Conservation (phyloP, 2,113 vertebrate species). For the Prionailurus bengalensis region DNA sequence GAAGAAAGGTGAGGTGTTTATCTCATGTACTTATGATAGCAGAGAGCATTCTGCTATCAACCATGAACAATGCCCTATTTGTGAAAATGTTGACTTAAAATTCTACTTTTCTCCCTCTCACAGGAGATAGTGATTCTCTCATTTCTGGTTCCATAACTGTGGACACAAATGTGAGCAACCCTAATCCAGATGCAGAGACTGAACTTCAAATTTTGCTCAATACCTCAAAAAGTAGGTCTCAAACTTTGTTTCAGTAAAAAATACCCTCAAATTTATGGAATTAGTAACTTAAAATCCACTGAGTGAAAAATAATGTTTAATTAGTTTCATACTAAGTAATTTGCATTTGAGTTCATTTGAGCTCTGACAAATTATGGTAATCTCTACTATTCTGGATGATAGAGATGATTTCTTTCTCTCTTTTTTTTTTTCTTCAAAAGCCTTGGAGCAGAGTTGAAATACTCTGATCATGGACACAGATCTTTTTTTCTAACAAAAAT, state of each 20-base stretch:
- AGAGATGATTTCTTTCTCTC: background rate
- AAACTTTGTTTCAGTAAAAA: background rate
- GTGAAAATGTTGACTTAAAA: constrained; percentile 15
- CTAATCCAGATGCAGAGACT: constrained; percentile 32
- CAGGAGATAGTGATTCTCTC: constrained; percentile 55
- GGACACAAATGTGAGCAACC: background rate
- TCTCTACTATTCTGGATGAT: background rate
- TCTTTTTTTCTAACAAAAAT: constrained; percentile 14
- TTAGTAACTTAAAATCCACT: background rate
- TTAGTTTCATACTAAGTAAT: constrained; percentile 1
- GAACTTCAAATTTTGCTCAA: constrained; percentile 85
- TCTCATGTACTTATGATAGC: background rate
- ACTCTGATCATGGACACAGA: background rate
- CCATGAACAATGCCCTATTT: background rate
- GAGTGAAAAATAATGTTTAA: background rate
- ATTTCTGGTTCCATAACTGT: constrained; percentile 29
- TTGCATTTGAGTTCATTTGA: background rate
- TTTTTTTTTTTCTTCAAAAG: background rate
- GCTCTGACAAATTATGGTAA: background rate
- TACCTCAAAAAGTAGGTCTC: constrained; percentile 69
- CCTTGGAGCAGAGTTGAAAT: constrained; percentile 10
- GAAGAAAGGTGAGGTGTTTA: constrained; percentile 70
- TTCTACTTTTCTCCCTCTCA: constrained; percentile 23
- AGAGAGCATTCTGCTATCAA: background rate
- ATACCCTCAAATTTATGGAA: background rate